Evolutionary conservation across 2,797 vertebrate species (phyloP).

Genomic region (Neostethus bicornis): DNA sequence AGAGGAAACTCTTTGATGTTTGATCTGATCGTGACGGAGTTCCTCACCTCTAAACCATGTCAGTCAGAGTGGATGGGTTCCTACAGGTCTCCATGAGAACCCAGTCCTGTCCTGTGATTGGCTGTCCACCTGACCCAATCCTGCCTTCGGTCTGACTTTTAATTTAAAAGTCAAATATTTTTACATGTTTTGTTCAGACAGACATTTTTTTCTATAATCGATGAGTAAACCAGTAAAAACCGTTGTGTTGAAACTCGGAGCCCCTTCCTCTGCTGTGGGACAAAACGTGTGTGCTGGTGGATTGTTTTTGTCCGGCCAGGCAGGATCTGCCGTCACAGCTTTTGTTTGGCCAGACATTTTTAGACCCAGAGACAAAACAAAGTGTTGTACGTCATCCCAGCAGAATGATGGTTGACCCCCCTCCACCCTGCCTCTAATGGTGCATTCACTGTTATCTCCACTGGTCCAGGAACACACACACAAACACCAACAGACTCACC

Average conservation of each 20-base stretch:
- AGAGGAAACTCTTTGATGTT: no score
- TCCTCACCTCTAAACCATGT: no score
- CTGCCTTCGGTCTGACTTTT: no score
- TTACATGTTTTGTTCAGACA: no score
- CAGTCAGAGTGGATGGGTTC: no score
- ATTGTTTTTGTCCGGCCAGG: constrained; percentile 44
- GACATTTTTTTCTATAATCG: no score
- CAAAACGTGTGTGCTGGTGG: constrained; percentile 8
- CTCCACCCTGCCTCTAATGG: neutral
- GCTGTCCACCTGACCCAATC: no score
- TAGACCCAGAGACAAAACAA: constrained; percentile 76
- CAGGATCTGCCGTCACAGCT: constrained; percentile 72
- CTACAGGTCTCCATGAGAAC: no score
- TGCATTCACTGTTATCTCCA: constrained; percentile 1
- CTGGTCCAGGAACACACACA: constrained; percentile 35
- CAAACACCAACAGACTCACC: constrained; percentile 44
- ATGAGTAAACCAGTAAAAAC: no score
- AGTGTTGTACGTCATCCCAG: constrained; percentile 64
- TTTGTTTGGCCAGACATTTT: constrained; percentile 69
- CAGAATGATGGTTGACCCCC: constrained; percentile 46
- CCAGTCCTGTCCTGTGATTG: no score
- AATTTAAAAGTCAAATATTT: no score
- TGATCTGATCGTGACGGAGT: no score
- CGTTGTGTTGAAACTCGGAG: neutral
- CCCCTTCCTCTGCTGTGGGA: neutral